Conservation (phyloP, 2,797 vertebrate genomes). For the Picus viridis region DNA sequence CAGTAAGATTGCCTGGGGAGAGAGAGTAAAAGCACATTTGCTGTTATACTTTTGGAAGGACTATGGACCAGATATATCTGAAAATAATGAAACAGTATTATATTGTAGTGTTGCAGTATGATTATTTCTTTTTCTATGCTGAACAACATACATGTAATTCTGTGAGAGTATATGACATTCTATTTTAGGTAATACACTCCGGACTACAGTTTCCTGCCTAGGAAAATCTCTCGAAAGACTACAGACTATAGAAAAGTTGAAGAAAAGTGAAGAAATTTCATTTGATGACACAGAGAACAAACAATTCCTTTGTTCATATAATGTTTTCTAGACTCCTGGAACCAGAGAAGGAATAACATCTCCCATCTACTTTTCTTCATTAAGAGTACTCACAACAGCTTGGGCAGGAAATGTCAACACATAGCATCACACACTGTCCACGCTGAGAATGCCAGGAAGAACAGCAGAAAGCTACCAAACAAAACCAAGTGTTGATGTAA, state of each 20-base stretch:
- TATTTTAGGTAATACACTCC: background rate
- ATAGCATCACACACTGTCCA: background rate
- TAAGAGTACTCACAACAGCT: background rate
- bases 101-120: background rate
- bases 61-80: background rate
- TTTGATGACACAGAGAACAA: background rate
- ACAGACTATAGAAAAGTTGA: background rate
- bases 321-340: background rate
- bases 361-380: background rate
- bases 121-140: background rate
- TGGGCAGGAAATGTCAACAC: background rate
- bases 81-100: background rate
- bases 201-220: background rate
- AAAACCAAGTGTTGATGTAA: background rate
- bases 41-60: background rate
- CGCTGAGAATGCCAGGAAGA: background rate
- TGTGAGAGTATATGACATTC: background rate
- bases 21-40: background rate
- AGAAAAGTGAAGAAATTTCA: background rate
- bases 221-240: background rate
- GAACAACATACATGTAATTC: background rate
- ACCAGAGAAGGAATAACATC: background rate
- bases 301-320: background rate
- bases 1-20: background rate
- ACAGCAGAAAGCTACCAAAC: background rate